Evolutionary conservation across 2,113 vertebrate genomes (phyloP), one percentile per base, ranked within the genome.

Genomic region (Dipodomys ordii): DNA sequence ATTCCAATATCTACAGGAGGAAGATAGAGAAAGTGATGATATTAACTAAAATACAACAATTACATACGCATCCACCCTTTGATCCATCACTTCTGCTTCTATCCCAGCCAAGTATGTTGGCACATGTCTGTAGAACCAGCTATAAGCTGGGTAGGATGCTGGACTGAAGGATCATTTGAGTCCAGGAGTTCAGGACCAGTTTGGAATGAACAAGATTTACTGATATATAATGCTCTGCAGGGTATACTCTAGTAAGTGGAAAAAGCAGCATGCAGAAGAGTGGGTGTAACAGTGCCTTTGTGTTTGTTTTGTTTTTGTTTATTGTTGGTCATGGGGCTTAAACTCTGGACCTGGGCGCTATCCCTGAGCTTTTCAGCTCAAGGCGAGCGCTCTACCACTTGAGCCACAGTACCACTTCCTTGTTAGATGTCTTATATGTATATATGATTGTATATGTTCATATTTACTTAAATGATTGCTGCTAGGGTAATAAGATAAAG

Each of bases 1-100:
- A n/a, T 60, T 90, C 78, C 81, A 16, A 65, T 71, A 84, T 81
- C 84, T 53, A 39, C 72, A 90, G 64, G 84, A 18, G 57, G 92
- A 15, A n/a, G 62, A 60, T 20, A 64, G 27, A 27, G 79, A 83
- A 60, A 87, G 20, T 83, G 32, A 35, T 3, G 20, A 35, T 88
- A 71, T 57, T 16, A 22, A 76, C 71, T 27, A 89, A 76, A 65
- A 67, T 35, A 46, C 25, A 81, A n/a, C 39, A n/a, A 53, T 60
- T 62, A 28, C 7, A 44, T 71, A 64, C 7, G 12, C 4, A 76
- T 44, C 62, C 84, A 90, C 8, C 49, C 39, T 81, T 76, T 57
- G 25, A n/a, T 57, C 22, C 27, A 64, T 57, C 68, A 69, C 7
- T 35, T 28, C 27, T 23, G 9, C 35, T 81, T 76, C 28, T 74